Conservation (phyloP, 1,140 invertebrate genomes). For the Drosophila nebulosa region DNA sequence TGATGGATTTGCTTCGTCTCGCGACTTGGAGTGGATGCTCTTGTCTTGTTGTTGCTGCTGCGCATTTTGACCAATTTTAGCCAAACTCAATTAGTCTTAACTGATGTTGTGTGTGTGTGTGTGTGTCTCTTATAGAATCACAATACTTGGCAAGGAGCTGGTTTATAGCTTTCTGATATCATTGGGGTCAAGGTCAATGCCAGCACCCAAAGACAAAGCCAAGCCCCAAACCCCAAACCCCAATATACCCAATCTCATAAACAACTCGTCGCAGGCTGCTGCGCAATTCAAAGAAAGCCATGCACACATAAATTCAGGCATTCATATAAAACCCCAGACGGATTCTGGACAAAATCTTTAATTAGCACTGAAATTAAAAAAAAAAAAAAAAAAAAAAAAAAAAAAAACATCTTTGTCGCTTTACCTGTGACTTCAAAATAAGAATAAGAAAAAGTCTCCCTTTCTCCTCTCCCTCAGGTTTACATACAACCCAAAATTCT, state of each 20-base stretch:
- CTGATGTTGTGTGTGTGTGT: slow-evolving; percentile 46
- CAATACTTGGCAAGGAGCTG: slow-evolving; percentile 29
- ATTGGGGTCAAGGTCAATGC: slow-evolving; percentile 59
- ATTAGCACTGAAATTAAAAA: slow-evolving; percentile 71
- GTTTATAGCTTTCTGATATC: slow-evolving; percentile 50
- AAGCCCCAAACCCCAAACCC: slow-evolving; percentile 10
- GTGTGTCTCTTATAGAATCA: slow-evolving; percentile 37
- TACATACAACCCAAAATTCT: slow-evolving; percentile 16
- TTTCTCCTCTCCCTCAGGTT: slow-evolving; percentile 23
- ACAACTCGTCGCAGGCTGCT: slow-evolving; percentile 16
- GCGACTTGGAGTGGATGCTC: slow-evolving; percentile 32
- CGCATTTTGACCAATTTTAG: slow-evolving; percentile 71
- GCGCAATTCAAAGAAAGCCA: slow-evolving; percentile 72
- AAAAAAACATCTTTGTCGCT: slow-evolving; percentile 6
- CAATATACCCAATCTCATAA: slow-evolving; percentile 11
- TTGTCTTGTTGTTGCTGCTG: slow-evolving; percentile 35
- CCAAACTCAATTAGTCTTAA: slow-evolving; percentile 72
- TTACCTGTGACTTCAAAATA: slow-evolving; percentile 14
- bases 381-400: too few relatives aligned
- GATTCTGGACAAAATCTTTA: slow-evolving; percentile 50
- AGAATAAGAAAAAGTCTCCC: background rate
- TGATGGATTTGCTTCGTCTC: slow-evolving; percentile 62
- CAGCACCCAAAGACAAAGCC: slow-evolving; percentile 27
- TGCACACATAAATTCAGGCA: slow-evolving; percentile 50
- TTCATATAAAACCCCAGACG: slow-evolving; percentile 12